Percentiles rank a stretch among this genome's conserved stretches.
Evolutionary conservation across 2,113 vertebrate genomes (phyloP).

Genomic region (Brachirus orientalis): DNA sequence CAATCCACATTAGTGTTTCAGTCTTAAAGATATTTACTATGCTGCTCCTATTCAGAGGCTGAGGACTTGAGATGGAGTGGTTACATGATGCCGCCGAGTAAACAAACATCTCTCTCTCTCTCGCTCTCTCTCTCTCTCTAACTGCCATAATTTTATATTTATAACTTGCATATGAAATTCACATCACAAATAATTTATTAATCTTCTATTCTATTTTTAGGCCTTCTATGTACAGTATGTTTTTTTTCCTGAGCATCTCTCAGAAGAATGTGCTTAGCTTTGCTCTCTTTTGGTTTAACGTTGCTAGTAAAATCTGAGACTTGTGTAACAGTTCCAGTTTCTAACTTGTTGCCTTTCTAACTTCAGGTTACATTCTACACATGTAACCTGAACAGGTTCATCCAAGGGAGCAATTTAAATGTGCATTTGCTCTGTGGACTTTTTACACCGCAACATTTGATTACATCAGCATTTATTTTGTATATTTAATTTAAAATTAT

Average conservation of each 20-base stretch:
- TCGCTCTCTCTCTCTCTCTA: background rate
- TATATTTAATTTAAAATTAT: too few relatives aligned
- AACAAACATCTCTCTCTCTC: slow-evolving; percentile 29
- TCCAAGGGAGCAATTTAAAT: background rate
- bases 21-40: slow-evolving; percentile 11
- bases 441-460: background rate
- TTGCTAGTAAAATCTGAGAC: slow-evolving; percentile 31
- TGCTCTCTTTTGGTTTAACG: slow-evolving; percentile 19
- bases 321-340: slow-evolving; percentile 19
- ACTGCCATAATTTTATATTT: slow-evolving; percentile 42
- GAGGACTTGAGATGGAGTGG: slow-evolving; percentile 16
- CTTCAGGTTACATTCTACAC: too few relatives aligned
- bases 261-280: slow-evolving; percentile 5
- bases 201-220: slow-evolving; percentile 17
- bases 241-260: slow-evolving; percentile 1
- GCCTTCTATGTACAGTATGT: background rate
- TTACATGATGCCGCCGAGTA: slow-evolving; percentile 33
- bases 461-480: background rate
- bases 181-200: slow-evolving; percentile 43
- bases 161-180: slow-evolving; percentile 41
- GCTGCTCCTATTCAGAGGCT: slow-evolving; percentile 22
- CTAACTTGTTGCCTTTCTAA: background rate
- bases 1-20: slow-evolving; percentile 1
- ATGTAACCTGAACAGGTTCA: slow-evolving; percentile 3
- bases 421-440: background rate